These are phyloP conservation scores for Pollenia amentaria DNA, from an alignment of 2,888 invertebrate species.

Conservation along the genomic window DNA sequence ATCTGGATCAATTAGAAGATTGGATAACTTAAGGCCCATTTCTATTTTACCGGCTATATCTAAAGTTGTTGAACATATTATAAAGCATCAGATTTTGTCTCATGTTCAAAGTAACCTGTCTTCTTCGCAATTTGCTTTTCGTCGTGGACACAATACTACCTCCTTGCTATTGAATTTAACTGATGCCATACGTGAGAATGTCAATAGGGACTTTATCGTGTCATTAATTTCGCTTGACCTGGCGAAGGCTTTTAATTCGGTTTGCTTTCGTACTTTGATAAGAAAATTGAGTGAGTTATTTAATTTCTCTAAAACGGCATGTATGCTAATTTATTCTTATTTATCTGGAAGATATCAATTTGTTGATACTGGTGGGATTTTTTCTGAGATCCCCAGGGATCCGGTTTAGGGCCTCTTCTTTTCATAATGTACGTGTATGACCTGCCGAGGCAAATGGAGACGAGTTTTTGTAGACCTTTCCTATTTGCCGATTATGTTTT, in stretches of 20 bases:
- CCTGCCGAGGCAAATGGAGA: too few relatives aligned
- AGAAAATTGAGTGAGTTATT: neutral
- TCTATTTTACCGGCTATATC: neutral
- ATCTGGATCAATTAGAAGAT: neutral
- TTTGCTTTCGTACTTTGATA: neutral
- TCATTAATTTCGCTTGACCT: neutral
- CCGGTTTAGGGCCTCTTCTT: conserved; percentile 1
- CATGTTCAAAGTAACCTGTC: neutral
- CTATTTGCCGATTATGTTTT: too few relatives aligned
- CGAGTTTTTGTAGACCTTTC: too few relatives aligned
- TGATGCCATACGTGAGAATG: neutral
- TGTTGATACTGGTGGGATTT: neutral
- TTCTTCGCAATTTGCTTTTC: conserved; percentile 25
- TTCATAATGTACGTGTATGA: conserved; percentile 32
- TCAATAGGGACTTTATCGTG: neutral
- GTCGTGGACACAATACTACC: conserved; percentile 8
- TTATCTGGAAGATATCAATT: conserved; percentile 6
- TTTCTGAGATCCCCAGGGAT: neutral
- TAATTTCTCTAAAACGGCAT: neutral
- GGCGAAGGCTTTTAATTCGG: conserved; percentile 5
- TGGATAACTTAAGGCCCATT: conserved; percentile 19
- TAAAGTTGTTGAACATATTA: conserved; percentile 10
- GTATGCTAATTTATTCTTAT: conserved; percentile 6
- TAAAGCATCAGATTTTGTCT: conserved; percentile 5
- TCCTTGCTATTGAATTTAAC: neutral